A percentile compares a stretch with the other conserved stretches of the same genome.
These are phyloP conservation scores for Diadema setosum DNA, from an alignment of 35 echinoderm and acorn worm species.

Conservation along the genomic window DNA sequence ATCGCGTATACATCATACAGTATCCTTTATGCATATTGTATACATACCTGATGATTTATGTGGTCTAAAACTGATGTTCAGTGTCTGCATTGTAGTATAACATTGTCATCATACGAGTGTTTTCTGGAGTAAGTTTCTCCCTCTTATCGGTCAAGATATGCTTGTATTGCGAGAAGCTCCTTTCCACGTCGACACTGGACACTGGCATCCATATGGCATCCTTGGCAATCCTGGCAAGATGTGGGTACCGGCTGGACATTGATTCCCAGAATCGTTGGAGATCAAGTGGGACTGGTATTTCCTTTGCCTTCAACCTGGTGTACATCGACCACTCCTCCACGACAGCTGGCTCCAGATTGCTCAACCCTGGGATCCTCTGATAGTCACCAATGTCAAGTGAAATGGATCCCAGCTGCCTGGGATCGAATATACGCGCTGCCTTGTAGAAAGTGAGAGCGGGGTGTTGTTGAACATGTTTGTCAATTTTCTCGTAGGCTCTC, in stretches of 20 bases:
- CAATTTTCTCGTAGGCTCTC: constrained; percentile 21
- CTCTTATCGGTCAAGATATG: constrained; percentile 51
- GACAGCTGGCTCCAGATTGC: neutral
- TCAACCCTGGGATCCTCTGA: constrained; percentile 20
- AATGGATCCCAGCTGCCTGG: constrained; percentile 19
- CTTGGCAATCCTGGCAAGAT: constrained; percentile 29
- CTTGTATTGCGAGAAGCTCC: constrained; percentile 65
- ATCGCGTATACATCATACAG: too few species aligned
- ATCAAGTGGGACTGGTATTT: constrained; percentile 41
- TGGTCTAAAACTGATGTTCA: constrained; percentile 29
- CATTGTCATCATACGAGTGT: constrained; percentile 56
- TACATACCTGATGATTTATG: too few species aligned
- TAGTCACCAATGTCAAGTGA: constrained; percentile 29
- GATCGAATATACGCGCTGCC: constrained; percentile 58
- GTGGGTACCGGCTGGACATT: neutral
- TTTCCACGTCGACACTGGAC: constrained; percentile 45
- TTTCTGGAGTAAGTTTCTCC: constrained; percentile 35
- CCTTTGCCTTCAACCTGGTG: neutral
- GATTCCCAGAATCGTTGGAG: constrained; percentile 28
- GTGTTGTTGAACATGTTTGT: constrained; percentile 12
- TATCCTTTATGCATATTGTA: too few species aligned
- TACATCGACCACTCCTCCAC: constrained; percentile 59
- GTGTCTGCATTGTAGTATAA: constrained; percentile 56
- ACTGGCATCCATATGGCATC: constrained; percentile 65
- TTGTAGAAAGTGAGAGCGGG: constrained; percentile 37